phyloP scores from a whole-genome alignment of 2,888 invertebrate genomes.

The Lathronympha strigana region DNA sequence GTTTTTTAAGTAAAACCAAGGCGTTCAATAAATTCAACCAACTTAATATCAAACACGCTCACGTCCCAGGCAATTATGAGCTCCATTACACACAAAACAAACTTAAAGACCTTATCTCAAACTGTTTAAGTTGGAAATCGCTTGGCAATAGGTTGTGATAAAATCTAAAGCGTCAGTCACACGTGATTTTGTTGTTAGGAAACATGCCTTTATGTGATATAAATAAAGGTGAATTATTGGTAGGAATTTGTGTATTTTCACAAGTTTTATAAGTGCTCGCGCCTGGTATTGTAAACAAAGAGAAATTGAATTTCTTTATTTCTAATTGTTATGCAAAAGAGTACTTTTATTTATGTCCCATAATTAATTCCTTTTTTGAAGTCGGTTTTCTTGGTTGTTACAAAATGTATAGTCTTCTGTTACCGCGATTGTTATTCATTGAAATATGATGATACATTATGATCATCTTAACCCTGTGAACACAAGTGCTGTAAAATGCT shows the following conservation, averaged over 20 bases:
- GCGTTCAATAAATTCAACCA: conserved; percentile 28
- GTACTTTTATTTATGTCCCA: not conserved
- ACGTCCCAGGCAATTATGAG: conserved; percentile 28
- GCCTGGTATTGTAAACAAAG: too few species aligned
- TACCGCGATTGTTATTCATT: too few species aligned
- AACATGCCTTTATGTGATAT: conserved; percentile 25
- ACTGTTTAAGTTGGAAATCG: conserved; percentile 1
- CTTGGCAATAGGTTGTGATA: conserved; percentile 7
- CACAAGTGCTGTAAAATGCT: too few species aligned
- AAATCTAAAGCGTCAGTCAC: conserved; percentile 28
- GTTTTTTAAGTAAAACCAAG: not conserved
- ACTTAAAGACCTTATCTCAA: conserved; percentile 3
- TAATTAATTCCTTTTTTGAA: too few species aligned
- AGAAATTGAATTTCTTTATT: too few species aligned
- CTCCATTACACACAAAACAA: conserved; percentile 5
- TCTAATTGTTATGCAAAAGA: not conserved
- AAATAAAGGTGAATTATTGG: conserved; percentile 24
- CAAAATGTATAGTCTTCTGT: too few species aligned
- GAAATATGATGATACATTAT: too few species aligned
- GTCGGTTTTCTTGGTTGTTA: too few species aligned
- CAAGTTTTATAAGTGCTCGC: not conserved
- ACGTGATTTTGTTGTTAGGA: conserved; percentile 30
- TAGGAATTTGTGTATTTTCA: not conserved
- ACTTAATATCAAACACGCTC: conserved; percentile 30
- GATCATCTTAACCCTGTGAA: too few species aligned